These are phyloP conservation scores for Teleiodes luculella DNA, from an alignment of 2,888 invertebrate genomes.

Conservation along the genomic window DNA sequence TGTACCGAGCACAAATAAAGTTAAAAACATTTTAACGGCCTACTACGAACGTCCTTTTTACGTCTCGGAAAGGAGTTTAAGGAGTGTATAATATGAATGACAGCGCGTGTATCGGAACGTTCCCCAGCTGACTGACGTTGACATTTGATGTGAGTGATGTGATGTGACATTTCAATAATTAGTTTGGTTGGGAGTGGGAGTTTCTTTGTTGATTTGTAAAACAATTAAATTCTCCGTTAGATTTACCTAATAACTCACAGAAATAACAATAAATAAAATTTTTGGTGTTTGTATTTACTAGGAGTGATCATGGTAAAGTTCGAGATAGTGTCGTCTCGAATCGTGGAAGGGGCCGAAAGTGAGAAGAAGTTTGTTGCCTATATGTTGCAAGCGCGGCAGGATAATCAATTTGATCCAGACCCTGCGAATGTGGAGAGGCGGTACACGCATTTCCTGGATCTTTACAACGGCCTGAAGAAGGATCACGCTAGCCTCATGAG, in stretches of 20 bases:
- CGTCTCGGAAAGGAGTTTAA: no score
- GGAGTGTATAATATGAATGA: no score
- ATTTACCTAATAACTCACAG: neutral
- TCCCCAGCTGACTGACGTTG: no score
- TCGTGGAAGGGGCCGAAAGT: slow-evolving; percentile 77
- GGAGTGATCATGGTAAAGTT: slow-evolving; percentile 69
- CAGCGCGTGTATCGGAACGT: no score
- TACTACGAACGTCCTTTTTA: no score
- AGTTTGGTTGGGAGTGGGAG: no score
- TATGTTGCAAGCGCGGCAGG: slow-evolving; percentile 81
- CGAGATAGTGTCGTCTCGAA: slow-evolving; percentile 83
- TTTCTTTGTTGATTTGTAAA: no score
- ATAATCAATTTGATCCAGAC: slow-evolving; percentile 78
- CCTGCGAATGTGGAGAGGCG: slow-evolving; percentile 83
- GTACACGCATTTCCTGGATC: slow-evolving; percentile 84
- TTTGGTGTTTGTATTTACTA: neutral
- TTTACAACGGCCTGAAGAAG: slow-evolving; percentile 81
- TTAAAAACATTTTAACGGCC: no score
- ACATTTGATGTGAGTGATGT: no score
- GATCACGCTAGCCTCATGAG: slow-evolving; percentile 76
- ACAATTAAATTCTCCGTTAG: no score
- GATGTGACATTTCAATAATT: no score
- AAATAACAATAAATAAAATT: neutral
- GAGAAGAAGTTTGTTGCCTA: slow-evolving; percentile 86
- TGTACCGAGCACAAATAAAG: no score